These are phyloP conservation scores for Plecotus auritus DNA, from an alignment of 2,113 vertebrate species.

Conservation along the genomic window DNA sequence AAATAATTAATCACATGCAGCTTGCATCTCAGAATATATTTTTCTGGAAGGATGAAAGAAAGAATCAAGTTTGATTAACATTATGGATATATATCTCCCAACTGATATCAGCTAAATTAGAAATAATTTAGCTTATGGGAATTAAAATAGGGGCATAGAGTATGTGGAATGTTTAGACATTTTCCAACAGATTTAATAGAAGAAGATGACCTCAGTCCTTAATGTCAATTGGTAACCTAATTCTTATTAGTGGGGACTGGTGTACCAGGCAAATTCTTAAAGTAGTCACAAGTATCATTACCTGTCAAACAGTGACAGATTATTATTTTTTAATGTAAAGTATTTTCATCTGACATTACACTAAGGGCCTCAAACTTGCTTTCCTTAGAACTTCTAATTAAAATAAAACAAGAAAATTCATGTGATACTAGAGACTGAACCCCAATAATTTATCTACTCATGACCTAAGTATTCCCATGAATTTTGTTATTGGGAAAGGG, in stretches of 20 bases:
- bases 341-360: conserved; percentile 16
- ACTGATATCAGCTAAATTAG: background rate
- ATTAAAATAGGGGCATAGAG: background rate
- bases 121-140: conserved; percentile 27
- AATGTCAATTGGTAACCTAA: background rate
- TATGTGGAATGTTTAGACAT: background rate
- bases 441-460: conserved; percentile 57
- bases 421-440: conserved; percentile 36
- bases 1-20: conserved; percentile 3
- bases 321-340: conserved; percentile 58
- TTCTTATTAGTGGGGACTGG: background rate
- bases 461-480: conserved; percentile 63
- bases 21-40: conserved; percentile 4
- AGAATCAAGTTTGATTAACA: conserved; percentile 9
- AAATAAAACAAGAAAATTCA: conserved; percentile 26
- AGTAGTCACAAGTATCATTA: conserved; percentile 42
- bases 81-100: background rate
- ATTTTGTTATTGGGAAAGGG: conserved; percentile 68
- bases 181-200: background rate
- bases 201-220: background rate
- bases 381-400: conserved; percentile 56
- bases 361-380: conserved; percentile 52
- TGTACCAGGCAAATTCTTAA: conserved; percentile 42
- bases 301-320: conserved; percentile 47
- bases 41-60: conserved; percentile 17